Evolutionary conservation across 2,888 invertebrate species (phyloP), one percentile per base, ranked within the genome.

Genomic region (Amaurobius ferox): DNA sequence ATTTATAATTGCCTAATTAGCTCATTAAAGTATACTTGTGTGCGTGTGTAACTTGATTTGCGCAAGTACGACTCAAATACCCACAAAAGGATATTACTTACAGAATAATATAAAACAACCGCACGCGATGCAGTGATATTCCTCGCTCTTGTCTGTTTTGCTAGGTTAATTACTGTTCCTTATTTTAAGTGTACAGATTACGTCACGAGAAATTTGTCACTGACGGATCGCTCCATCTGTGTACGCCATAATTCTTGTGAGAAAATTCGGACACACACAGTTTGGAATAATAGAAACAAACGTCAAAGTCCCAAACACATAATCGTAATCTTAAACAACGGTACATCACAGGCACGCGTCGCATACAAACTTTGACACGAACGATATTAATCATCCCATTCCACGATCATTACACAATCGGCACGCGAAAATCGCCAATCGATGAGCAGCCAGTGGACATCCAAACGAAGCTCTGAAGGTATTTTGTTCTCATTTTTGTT

Each of bases 251-350:
- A 6, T 5, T 1, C 23, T 55, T 11, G 23, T 55, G 23, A 23
- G 55, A 55, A 23, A 55, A 55, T 23, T 23, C 19, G 55, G 23
- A 55, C 55, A 55, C 55, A 55, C 55, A 55, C 3, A n/a, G 19
- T 2, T 3, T 23, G 2, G 55, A 55, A 55, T 55, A 55, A 55
- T 23, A 55, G 55, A 55, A n/a, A n/a, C 79, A 40, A 48, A 62
- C 70, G 62, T 39, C 30, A 62, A 28, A 62, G 35, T 39, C 28
- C n/a, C 73, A 66, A 67, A 19, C 19, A 67, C 39, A n/a, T 44
- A 6, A 79, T 62, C 64, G 66, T 23, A 44, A 19, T 19, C 48
- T 62, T 26, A 72, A 80, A 73, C 39, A 44, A 40, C 61, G n/a
- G 62, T 35, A 9, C 35, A 35, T 35, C n/a, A 55, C 73, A 40